These are phyloP conservation scores for Altica lythri DNA, from an alignment of 2,888 invertebrate genomes.

Conservation along the genomic window DNA sequence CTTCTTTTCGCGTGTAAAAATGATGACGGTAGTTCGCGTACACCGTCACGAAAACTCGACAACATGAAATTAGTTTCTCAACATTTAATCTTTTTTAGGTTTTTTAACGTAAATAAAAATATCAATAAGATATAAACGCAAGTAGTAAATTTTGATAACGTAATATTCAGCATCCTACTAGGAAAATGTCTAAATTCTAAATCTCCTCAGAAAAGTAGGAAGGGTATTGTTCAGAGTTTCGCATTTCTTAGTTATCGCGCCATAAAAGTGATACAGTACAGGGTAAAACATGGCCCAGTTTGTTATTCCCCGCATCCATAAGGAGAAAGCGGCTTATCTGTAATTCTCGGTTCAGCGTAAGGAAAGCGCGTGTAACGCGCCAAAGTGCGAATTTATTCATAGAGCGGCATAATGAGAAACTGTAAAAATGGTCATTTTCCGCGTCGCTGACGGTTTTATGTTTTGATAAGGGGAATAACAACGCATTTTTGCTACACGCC, in stretches of 20 bases:
- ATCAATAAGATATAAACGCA: too few species aligned
- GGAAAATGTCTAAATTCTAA: constrained; percentile 47
- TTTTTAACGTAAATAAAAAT: too few species aligned
- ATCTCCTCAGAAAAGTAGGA: constrained; percentile 31
- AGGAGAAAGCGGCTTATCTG: constrained; percentile 53
- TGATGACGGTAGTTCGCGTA: too few species aligned
- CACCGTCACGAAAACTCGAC: too few species aligned
- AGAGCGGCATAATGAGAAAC: constrained; percentile 62
- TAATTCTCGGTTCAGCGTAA: constrained; percentile 54
- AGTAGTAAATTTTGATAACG: constrained; percentile 30
- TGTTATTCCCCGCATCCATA: constrained; percentile 47
- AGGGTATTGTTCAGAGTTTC: constrained; percentile 37
- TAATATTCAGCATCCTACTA: constrained; percentile 54
- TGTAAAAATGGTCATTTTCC: constrained; percentile 62
- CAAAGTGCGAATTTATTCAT: constrained; percentile 62
- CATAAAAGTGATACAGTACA: constrained; percentile 56
- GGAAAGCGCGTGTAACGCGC: constrained; percentile 52
- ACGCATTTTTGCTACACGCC: constrained; percentile 54
- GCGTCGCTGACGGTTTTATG: constrained; percentile 58
- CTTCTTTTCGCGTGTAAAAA: too few species aligned
- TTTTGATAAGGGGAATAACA: constrained; percentile 61
- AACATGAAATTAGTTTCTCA: too few species aligned
- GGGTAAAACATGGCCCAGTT: constrained; percentile 55
- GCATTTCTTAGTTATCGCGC: constrained; percentile 49
- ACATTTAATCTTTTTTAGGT: too few species aligned